Conservation (phyloP, 2,888 invertebrate genomes). For the Polyommatus icarus region DNA sequence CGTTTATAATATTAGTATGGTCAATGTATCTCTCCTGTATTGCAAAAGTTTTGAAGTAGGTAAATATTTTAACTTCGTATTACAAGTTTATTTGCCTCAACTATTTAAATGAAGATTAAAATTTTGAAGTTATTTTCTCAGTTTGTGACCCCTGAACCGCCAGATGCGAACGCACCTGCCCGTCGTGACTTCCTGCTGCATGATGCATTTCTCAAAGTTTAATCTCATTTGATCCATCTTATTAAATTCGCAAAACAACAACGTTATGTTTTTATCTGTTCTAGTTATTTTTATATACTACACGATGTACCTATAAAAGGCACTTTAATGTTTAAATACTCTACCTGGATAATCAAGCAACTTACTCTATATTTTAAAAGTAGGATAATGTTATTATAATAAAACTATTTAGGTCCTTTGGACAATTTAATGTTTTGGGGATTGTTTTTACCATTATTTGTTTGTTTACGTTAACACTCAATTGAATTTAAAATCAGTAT, state of each 20-base stretch:
- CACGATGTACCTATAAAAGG: neutral
- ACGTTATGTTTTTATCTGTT: neutral
- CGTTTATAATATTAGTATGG: no score
- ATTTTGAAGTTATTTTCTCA: neutral
- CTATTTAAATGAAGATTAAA: neutral
- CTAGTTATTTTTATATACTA: neutral
- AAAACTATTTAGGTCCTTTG: no score
- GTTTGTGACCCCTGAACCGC: neutral
- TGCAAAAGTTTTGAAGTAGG: no score
- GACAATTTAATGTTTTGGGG: no score
- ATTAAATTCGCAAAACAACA: neutral
- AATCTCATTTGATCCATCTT: constrained; percentile 20
- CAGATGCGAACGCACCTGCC: constrained; percentile 34
- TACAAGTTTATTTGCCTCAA: no score
- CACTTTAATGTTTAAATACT: neutral
- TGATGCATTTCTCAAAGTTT: constrained; percentile 12
- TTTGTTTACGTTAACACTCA: no score
- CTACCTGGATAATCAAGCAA: neutral
- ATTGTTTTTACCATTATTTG: no score
- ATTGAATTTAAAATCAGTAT: neutral
- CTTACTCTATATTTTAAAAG: no score
- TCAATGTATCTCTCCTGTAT: no score
- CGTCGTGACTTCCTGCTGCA: constrained; percentile 39
- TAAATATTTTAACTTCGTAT: no score
- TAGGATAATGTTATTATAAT: no score